A percentile compares a stretch with the other conserved stretches of the same genome.
Conservation (phyloP, 2,797 vertebrate species). For the Melanogrammus aeglefinus region DNA sequence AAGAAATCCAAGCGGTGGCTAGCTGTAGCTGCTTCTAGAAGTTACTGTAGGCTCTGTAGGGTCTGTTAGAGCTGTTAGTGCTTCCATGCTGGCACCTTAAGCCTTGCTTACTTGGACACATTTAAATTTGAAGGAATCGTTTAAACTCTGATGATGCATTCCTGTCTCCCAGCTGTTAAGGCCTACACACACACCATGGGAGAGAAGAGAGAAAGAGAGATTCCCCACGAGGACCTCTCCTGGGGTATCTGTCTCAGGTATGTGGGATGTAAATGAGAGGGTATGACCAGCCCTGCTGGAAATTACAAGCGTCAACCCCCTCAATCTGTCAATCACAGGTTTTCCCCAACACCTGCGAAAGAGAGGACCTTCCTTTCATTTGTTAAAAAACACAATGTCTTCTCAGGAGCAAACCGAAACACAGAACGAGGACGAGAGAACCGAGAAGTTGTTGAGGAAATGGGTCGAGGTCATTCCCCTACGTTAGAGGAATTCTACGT, state of each 20-base stretch:
- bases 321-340: neutral
- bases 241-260: slow-evolving; percentile 18
- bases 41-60: neutral
- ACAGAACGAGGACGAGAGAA: neutral
- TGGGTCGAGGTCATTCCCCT: neutral
- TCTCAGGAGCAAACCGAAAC: neutral
- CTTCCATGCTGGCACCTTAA: too few relatives aligned
- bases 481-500: slow-evolving; percentile 23
- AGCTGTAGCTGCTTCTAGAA: too few relatives aligned
- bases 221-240: neutral
- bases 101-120: neutral
- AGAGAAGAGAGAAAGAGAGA: neutral
- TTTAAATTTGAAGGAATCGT: neutral
- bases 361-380: neutral
- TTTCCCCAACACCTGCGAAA: neutral
- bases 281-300: slow-evolving; percentile 3
- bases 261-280: slow-evolving; percentile 4
- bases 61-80: neutral
- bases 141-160: slow-evolving; percentile 7
- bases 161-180: slow-evolving; percentile 8
- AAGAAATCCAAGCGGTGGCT: too few relatives aligned
- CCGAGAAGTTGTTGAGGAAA: neutral
- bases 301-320: slow-evolving; percentile 15
- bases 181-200: neutral
- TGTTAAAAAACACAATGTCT: neutral